Base-by-base conservation (phyloP, 2,797 vertebrate genomes). In the Setipinna tenuifilis region DNA sequence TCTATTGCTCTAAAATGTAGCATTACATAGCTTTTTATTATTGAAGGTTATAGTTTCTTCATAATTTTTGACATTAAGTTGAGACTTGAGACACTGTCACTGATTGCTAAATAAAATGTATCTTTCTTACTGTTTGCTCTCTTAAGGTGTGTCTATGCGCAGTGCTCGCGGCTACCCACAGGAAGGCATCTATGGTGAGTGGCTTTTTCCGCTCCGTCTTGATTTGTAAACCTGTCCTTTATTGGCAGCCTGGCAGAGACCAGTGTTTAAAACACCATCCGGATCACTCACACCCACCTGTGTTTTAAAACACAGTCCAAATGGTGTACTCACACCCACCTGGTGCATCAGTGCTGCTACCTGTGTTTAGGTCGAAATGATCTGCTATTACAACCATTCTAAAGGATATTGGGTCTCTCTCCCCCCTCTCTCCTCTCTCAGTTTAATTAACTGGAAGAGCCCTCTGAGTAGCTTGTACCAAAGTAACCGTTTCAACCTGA, bases 381-480 rank as follows among this genome's bases (percentile, higher is more conserved):
- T 95, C 93, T 93, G 91, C 91, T 91, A 93, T 94, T 93, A 93
- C 91, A 93, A 94, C 92, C 92, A 92, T 94, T 95, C 93, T 91
- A 92, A 89, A 92, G 92, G 94, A 93, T 94, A 94, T 93, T 91
- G 90, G 91, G 93, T 93, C 91, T 92, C 89, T 90, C 89, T 92
- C 93, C 90, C 92, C 90, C 92, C 90, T 91, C 93, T 93, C 28
- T 17, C 65, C 28, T 71, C 65, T 71, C 65, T 31, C 65, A 71
- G 65, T 71, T 94, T 95, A 96, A 95, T 95, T 95, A 95, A 94
- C 92, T 92, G 91, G 87, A 58, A 93, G 92, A 94, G 93, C 94
- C 94, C 90, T 92, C 90, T 89, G 90, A 93, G 82, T 88, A 90
- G 89, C 88, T 86, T 89, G 87, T 85, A 82, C 89, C 86, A 88